Evolutionary conservation across 2,888 invertebrate species (phyloP).

Genomic region (Plemyria rubiginata): DNA sequence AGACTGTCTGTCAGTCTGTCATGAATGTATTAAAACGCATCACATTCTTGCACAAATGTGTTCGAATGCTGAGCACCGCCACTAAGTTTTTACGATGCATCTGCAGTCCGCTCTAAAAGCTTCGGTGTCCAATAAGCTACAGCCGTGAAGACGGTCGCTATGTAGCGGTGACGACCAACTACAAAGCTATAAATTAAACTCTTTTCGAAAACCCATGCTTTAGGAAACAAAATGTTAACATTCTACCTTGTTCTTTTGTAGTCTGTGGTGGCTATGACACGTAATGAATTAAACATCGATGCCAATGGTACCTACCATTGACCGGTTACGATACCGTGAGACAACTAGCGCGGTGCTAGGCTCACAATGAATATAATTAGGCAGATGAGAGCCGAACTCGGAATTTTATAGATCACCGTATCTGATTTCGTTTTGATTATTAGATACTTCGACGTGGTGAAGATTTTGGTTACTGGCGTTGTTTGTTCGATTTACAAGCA

Average conservation of each 20-base stretch:
- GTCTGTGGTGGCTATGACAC: conserved; percentile 48
- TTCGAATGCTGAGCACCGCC: conserved; percentile 18
- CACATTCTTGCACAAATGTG: conserved; percentile 25
- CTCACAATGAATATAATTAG: conserved; percentile 40
- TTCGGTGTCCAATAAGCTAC: neutral
- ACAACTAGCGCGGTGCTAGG: conserved; percentile 26
- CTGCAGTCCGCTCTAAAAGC: conserved; percentile 12
- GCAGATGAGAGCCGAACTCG: conserved; percentile 26
- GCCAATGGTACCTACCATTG: conserved; percentile 43
- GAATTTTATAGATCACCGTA: conserved; percentile 22
- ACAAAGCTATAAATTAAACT: neutral
- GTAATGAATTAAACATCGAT: conserved; percentile 66
- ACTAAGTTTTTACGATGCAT: conserved; percentile 31
- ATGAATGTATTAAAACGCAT: conserved; percentile 12
- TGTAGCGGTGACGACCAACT: neutral
- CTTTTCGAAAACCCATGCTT: neutral
- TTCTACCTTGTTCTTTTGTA: conserved; percentile 49
- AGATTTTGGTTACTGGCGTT: neutral
- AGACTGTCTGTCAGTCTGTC: neutral
- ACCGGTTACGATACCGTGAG: conserved; percentile 47
- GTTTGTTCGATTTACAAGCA: neutral
- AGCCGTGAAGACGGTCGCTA: neutral
- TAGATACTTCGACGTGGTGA: neutral
- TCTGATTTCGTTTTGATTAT: conserved; percentile 19
- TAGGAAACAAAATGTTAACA: conserved; percentile 56